A percentile compares a stretch with the other conserved stretches of the same genome.
phyloP scores from a whole-genome alignment of 2,888 invertebrate genomes.

The Pachymerium ferrugineum region DNA sequence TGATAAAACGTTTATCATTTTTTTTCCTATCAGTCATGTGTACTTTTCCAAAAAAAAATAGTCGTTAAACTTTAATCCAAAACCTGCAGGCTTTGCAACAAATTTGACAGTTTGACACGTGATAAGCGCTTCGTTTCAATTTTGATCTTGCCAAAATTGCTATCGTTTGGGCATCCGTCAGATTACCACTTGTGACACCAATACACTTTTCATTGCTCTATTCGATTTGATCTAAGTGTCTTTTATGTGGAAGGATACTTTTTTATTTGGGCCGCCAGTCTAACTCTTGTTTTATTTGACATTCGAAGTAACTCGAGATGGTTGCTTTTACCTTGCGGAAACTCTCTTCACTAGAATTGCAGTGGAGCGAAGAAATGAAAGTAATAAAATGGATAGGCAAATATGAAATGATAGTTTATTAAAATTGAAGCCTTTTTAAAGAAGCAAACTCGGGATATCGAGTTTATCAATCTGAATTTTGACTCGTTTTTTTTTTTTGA shows the following conservation, averaged over 20 bases:
- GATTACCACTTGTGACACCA: constrained; percentile 10
- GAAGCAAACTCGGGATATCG: no score
- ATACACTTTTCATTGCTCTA: constrained; percentile 14
- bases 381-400: no score
- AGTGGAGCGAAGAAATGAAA: no score
- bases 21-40: no score
- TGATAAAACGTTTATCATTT: no score
- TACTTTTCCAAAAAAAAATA: no score
- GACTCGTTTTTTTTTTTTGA: no score
- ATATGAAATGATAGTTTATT: no score
- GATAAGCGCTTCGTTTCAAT: constrained; percentile 5
- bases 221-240: constrained; percentile 1
- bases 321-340: neutral
- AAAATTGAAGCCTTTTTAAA: no score
- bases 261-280: neutral
- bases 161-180: constrained; percentile 10
- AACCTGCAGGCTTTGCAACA: no score
- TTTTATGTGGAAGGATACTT: neutral
- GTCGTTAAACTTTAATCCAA: constrained; percentile 18
- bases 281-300: neutral
- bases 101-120: constrained; percentile 22
- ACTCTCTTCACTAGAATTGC: no score
- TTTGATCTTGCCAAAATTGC: neutral
- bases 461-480: no score
- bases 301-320: neutral